Conservation (phyloP, 2,797 vertebrate genomes). For the Anguilla pacifica region DNA sequence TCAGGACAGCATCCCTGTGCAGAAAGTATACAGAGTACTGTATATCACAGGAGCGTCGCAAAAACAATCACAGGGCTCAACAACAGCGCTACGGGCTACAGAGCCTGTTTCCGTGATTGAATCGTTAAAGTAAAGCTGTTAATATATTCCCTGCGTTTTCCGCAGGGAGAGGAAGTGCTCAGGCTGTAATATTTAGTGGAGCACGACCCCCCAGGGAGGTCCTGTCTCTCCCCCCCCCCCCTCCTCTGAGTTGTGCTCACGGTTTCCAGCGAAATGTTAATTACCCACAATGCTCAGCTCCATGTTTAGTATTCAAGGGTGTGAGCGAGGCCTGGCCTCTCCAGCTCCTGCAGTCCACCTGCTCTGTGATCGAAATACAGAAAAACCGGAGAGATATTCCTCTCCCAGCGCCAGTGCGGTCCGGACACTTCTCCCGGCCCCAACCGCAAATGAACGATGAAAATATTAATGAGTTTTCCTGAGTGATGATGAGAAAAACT, state of each 20-base stretch:
- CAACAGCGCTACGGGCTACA: not conserved
- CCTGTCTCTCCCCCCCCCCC: not conserved
- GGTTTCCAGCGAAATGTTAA: not conserved
- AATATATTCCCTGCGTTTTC: not conserved
- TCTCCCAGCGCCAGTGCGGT: not conserved
- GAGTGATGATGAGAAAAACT: not conserved
- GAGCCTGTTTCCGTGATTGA: not conserved
- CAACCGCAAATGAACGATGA: not conserved
- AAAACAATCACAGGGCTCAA: not conserved
- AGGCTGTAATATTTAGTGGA: not conserved
- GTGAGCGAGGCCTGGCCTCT: not conserved
- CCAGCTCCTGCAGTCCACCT: not conserved
- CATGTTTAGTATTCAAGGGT: not conserved
- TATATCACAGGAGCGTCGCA: not conserved
- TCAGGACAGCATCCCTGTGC: too few species aligned
- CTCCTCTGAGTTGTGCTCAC: not conserved
- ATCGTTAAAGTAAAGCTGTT: not conserved
- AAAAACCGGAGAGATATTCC: not conserved
- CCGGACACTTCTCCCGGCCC: not conserved
- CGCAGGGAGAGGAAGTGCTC: not conserved
- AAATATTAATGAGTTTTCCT: not conserved
- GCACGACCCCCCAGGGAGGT: not conserved
- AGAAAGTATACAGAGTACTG: not conserved
- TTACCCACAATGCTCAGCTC: not conserved
- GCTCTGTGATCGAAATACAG: constrained; percentile 7